phyloP scores from a whole-genome alignment of 1,140 invertebrate genomes.

The Hetaerina americana region DNA sequence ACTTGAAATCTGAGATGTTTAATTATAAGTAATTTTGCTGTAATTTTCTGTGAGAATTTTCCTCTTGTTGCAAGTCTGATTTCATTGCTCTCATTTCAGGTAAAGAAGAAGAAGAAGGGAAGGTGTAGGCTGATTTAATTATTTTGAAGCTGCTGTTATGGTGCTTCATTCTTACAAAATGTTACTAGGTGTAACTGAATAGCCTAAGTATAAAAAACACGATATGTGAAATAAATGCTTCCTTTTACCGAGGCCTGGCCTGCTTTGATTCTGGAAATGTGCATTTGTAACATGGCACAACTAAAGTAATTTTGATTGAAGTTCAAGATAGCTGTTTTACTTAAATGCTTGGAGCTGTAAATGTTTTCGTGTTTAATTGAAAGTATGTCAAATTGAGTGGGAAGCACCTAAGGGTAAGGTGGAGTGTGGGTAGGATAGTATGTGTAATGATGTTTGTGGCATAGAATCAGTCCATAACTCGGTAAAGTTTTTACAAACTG shows the following conservation, averaged over 20 bases:
- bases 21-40: too few species aligned
- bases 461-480: not conserved
- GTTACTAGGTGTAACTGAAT: not conserved
- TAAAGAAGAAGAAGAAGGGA: not conserved
- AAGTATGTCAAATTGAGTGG: too few species aligned
- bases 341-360: not conserved
- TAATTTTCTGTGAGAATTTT: too few species aligned
- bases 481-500: too few species aligned
- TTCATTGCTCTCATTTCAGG: not conserved
- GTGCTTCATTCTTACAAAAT: not conserved
- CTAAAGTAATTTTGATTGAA: not conserved
- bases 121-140: not conserved
- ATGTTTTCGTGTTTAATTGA: not conserved
- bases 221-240: too few species aligned
- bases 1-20: too few species aligned
- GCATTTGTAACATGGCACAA: not conserved
- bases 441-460: not conserved
- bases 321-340: not conserved
- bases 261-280: not conserved
- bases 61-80: too few species aligned
- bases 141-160: not conserved
- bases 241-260: not conserved
- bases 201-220: not conserved
- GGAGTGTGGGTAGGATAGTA: not conserved
- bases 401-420: not conserved